phyloP scores from a whole-genome alignment of 1,140 invertebrate genomes.

The Mizuhopecten yessoensis region DNA sequence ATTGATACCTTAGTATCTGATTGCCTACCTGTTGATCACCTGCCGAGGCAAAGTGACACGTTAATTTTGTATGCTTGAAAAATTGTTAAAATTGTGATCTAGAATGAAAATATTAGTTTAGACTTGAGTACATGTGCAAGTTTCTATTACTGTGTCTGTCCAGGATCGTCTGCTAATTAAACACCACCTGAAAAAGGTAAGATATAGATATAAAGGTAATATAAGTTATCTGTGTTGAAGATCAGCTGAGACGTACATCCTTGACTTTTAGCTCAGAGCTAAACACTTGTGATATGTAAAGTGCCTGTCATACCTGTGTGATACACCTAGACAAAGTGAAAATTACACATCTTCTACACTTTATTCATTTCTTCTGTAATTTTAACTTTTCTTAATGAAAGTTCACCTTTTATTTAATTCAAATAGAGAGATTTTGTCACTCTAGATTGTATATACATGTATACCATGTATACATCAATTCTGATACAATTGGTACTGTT shows the following conservation, averaged over 20 bases:
- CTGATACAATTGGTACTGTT: no score
- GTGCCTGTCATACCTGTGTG: not conserved
- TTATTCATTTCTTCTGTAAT: no score
- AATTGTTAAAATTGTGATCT: slow-evolving; percentile 1
- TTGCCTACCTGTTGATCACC: not conserved
- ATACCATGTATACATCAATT: no score
- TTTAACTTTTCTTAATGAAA: no score
- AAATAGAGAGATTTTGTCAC: no score
- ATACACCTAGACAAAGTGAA: not conserved
- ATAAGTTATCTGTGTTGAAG: not conserved
- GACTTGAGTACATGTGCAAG: not conserved
- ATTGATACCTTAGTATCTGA: not conserved
- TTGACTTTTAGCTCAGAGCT: not conserved
- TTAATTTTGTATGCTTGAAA: not conserved
- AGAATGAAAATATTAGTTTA: slow-evolving; percentile 14
- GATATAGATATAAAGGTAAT: not conserved
- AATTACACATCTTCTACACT: not conserved
- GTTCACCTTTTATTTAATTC: no score
- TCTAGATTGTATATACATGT: no score
- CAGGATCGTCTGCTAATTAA: not conserved
- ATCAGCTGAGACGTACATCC: not conserved
- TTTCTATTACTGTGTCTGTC: not conserved
- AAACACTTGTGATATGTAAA: slow-evolving; percentile 1
- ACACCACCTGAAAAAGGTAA: not conserved
- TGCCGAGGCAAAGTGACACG: not conserved